Evolutionary conservation across 2,113 vertebrate species (phyloP).

Genomic region (Mystacornis crossleyi): DNA sequence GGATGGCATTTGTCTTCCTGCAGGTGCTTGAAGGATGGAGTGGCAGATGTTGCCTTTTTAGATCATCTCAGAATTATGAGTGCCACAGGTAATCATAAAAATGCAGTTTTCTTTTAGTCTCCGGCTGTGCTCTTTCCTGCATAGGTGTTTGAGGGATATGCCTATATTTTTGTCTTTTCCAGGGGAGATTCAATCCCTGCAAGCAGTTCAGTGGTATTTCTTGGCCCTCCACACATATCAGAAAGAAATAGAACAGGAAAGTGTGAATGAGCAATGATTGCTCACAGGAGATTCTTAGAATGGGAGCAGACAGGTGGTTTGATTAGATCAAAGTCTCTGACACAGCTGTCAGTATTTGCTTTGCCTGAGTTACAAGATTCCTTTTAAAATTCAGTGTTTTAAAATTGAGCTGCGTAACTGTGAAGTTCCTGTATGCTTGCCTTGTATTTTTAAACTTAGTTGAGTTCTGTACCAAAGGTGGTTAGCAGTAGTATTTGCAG

Average conservation of each 20-base stretch:
- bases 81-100: conserved; percentile 75
- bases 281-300: neutral
- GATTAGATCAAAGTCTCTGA: neutral
- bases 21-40: conserved; percentile 83
- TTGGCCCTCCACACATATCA: neutral
- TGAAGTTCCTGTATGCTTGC: neutral
- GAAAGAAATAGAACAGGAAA: neutral
- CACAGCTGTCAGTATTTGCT: neutral
- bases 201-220: neutral
- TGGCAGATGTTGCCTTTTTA: conserved; percentile 88
- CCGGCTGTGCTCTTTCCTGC: neutral
- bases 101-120: neutral
- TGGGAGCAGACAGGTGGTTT: neutral
- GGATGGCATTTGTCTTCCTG: neutral
- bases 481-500: neutral
- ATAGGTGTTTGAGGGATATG: neutral
- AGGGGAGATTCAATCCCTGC: neutral
- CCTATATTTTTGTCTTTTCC: neutral
- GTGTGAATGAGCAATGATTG: neutral
- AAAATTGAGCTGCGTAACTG: neutral
- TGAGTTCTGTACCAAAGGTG: neutral
- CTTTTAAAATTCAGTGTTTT: neutral
- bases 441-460: neutral
- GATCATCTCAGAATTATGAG: conserved; percentile 82
- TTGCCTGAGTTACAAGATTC: neutral